Evolutionary conservation across 2,888 invertebrate species (phyloP).

Genomic region (Colletes collaris): DNA sequence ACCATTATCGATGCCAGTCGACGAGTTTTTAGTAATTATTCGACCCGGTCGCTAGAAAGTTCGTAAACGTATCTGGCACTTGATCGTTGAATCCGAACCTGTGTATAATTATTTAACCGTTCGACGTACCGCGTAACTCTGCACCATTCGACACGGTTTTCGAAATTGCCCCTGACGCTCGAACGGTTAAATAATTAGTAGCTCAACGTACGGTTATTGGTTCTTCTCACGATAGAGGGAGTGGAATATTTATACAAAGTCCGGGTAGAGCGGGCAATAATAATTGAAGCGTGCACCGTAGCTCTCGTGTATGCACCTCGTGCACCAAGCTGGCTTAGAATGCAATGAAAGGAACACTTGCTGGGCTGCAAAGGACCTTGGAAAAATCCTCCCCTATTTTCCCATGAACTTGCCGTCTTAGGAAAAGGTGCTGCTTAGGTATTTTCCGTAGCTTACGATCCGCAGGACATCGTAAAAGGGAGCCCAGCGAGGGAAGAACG

Average conservation of each 20-base stretch:
- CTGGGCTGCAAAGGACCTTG: conserved; percentile 28
- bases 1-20: not conserved
- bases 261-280: not conserved
- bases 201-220: not conserved
- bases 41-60: no score
- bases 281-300: conserved; percentile 29
- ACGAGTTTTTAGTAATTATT: no score
- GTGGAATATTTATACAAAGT: conserved; percentile 8
- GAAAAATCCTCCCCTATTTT: conserved; percentile 51
- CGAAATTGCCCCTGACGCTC: no score
- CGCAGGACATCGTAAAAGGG: conserved; percentile 41
- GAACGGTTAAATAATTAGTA: no score
- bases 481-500: conserved; percentile 28
- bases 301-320: not conserved
- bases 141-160: no score
- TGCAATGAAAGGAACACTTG: conserved; percentile 57
- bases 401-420: conserved; percentile 57
- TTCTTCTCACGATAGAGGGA: not conserved
- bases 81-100: no score
- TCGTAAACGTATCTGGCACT: not conserved
- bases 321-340: conserved; percentile 11
- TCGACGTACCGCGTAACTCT: no score
- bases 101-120: no score
- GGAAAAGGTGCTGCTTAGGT: conserved; percentile 31
- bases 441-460: conserved; percentile 57